Percentiles rank a stretch among this genome's conserved stretches.
phyloP scores from a whole-genome alignment of 2,797 vertebrate species.

The Anabacerthia variegaticeps region DNA sequence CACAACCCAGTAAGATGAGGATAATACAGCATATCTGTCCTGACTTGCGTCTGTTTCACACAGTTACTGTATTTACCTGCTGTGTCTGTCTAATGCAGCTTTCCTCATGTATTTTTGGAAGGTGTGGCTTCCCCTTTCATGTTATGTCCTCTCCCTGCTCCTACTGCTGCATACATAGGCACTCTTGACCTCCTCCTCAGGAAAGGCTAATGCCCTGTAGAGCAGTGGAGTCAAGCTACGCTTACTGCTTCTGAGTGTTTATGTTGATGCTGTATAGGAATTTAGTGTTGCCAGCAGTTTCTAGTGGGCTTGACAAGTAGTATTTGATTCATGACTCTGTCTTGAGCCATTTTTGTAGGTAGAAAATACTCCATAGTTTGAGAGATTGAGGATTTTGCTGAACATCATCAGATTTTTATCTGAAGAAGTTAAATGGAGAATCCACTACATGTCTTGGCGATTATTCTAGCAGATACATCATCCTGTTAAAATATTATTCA shows the following conservation, averaged over 20 bases:
- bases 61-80: neutral
- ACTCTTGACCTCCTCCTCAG: neutral
- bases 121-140: neutral
- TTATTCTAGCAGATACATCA: neutral
- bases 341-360: neutral
- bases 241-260: neutral
- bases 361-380: neutral
- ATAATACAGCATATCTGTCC: neutral
- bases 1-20: neutral
- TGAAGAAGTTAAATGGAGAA: neutral
- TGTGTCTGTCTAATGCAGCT: neutral
- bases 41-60: neutral
- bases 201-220: neutral
- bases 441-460: neutral
- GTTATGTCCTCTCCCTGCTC: neutral
- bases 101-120: neutral
- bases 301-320: neutral
- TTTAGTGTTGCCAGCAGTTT: neutral
- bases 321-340: neutral
- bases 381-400: neutral
- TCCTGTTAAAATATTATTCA: neutral
- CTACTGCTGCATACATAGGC: neutral
- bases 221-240: neutral
- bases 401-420: neutral
- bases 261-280: neutral